phyloP scores from a whole-genome alignment of 1,140 invertebrate species.

The Tetraneura akinire region DNA sequence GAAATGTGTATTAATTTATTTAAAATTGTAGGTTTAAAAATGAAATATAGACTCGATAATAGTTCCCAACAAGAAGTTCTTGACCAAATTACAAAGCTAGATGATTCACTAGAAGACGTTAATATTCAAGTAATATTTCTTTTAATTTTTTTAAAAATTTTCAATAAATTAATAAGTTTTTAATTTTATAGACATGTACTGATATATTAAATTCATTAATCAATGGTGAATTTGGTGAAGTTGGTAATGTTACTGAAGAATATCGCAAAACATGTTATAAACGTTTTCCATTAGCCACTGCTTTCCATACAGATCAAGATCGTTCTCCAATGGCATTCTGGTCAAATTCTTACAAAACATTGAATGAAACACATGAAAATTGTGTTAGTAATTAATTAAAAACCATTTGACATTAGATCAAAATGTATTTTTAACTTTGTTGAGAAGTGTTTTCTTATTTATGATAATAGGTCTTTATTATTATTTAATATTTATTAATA shows the following conservation, averaged over 20 bases:
- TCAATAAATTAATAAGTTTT: neutral
- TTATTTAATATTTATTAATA: slow-evolving; percentile 26
- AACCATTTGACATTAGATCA: slow-evolving; percentile 34
- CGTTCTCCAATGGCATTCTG: slow-evolving; percentile 43
- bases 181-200: slow-evolving; percentile 68
- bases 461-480: slow-evolving; percentile 39
- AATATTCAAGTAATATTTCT: slow-evolving; percentile 62
- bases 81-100: slow-evolving; percentile 66
- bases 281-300: slow-evolving; percentile 73
- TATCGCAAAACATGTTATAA: slow-evolving; percentile 73
- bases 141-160: neutral
- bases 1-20: neutral
- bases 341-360: slow-evolving; percentile 41
- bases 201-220: slow-evolving; percentile 75
- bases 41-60: slow-evolving; percentile 70
- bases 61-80: slow-evolving; percentile 66
- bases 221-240: slow-evolving; percentile 76
- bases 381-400: slow-evolving; percentile 37
- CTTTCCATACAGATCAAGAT: slow-evolving; percentile 61
- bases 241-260: slow-evolving; percentile 67
- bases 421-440: slow-evolving; percentile 51
- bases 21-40: slow-evolving; percentile 63
- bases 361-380: slow-evolving; percentile 45
- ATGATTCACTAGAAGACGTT: slow-evolving; percentile 64
- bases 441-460: slow-evolving; percentile 43